Evolutionary conservation across 2,113 vertebrate genomes (phyloP).

Genomic region (Clarias macrocephalus): DNA sequence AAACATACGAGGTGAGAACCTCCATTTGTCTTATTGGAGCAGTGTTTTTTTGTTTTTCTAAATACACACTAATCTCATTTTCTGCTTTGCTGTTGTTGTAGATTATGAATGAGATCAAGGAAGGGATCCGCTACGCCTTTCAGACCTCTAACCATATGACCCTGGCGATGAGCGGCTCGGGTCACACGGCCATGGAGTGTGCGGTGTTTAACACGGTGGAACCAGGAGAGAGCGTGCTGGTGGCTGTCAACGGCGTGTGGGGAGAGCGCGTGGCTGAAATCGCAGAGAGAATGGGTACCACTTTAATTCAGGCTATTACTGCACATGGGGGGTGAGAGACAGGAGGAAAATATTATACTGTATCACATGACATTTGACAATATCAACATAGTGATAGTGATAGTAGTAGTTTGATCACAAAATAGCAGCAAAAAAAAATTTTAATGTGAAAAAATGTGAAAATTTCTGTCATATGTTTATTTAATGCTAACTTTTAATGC

Average conservation of each 20-base stretch:
- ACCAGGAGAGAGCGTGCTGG: conserved; percentile 78
- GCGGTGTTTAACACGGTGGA: conserved; percentile 86
- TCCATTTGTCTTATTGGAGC: background rate
- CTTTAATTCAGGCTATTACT: background rate
- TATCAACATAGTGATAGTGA: background rate
- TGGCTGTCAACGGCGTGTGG: conserved; percentile 88
- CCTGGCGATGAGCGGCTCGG: conserved; percentile 84
- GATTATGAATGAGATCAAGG: conserved; percentile 96
- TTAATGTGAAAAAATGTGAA: background rate
- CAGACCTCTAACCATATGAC: conserved; percentile 88
- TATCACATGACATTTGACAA: background rate
- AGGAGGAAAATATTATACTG: background rate
- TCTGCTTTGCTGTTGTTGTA: conserved; percentile 50
- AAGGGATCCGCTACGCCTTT: conserved; percentile 89
- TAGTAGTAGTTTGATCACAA: background rate
- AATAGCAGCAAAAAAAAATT: background rate
- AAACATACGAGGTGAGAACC: conserved; percentile 84
- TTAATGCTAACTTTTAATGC: background rate
- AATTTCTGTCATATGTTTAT: background rate
- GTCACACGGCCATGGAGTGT: conserved; percentile 90
- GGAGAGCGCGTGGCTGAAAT: conserved; percentile 86
- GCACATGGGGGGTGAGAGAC: background rate
- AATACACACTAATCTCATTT: background rate
- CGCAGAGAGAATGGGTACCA: conserved; percentile 82
- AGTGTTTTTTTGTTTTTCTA: background rate